Base-by-base conservation (phyloP, 2,797 vertebrate species). In the Bovichtus diacanthus region DNA sequence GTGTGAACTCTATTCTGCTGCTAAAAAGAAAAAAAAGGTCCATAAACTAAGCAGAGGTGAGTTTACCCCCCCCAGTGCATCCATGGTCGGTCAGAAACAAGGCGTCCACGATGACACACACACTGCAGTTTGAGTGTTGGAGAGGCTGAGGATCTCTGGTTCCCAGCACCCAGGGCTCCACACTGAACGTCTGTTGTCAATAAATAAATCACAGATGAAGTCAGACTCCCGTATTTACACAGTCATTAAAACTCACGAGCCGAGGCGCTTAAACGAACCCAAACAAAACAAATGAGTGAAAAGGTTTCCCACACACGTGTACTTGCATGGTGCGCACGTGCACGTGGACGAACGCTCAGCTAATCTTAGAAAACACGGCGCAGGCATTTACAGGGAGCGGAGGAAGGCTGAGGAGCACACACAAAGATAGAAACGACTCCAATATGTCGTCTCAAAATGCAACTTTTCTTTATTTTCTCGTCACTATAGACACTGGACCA, bases 181-280 rank as follows among this genome's bases (percentile, higher is more conserved):
- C 64, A 64, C 80, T 90, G 93, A 93, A 91, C 86, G 93, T 95
- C 90, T 93, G 93, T 83, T 87, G 93, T 89, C 92, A 84, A 96
- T 96, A 96, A 89, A 96, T 97, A 96, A 96, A 96, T 97, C 96
- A 97, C 77, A 77, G 77, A 88, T 95, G 95, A 95, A 67, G 95
- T 94, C 92, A 91, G 88, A 91, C 92, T 94, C 85, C 87, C 78
- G 90, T 97, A 96, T 98, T 97, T 97, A 96, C 96, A 95, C 93
- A 94, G 94, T 90, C 95, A 97, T 97, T 97, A 96, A 96, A 90
- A 86, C 84, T 84, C 81, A 78, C 67, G 67, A 88, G 79, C 78
- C 78, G 73, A 90, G 90, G 70, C 47, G 36, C 80, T 88, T 78
- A 87, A 90, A 89, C 16, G 12, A 72, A 82, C 82, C 89, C 90